Evolutionary conservation across 1,140 invertebrate species (phyloP), one percentile per base, ranked within the genome.

Genomic region (Caerostris extrusa): DNA sequence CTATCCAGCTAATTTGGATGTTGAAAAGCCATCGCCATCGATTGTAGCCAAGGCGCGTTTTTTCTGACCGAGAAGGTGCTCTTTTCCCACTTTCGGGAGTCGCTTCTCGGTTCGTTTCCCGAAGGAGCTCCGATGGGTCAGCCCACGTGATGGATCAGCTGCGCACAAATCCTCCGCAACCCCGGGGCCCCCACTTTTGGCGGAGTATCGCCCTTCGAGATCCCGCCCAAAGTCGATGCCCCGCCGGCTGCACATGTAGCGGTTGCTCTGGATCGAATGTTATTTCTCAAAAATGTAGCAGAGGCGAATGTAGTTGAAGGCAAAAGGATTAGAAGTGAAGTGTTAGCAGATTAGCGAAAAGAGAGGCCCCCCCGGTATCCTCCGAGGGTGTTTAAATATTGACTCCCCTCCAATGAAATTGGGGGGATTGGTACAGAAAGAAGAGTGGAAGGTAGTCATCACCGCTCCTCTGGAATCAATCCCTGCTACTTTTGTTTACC

Each of bases 81-180:
- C 34, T 34, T 77, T 64, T 64, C 17, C 61, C 17, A 10, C 12
- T 17, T 64, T 5, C 61, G 17, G 61, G 61, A 64, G 61, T 17
- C 61, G 61, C 61, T 64, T 14, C 61, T 64, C 61, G 61, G 61
- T 17, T 17, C 10, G 17, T 64, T 17, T 50, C 71, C 50, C 71
- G 71, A 77, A 77, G 71, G 71, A 77, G 34, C 71, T 50, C 7
- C 50, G 17, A 14, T 64, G 61, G 61, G 61, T 64, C 61, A 77
- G 71, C 71, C 71, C 71, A 77, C 71, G 71, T 77, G 71, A 77
- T 64, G 61, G 61, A 64, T 64, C 61, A 64, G 61, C 61, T 64
- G 61, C 61, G 61, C 61, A 64, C 61, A 64, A 64, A 64, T 64
- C 61, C 61, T 34, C 61, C 61, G 10, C 61, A 50, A 19, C 71